phyloP scores from a whole-genome alignment of 2,113 vertebrate species.

The Oreochromis aureus region DNA sequence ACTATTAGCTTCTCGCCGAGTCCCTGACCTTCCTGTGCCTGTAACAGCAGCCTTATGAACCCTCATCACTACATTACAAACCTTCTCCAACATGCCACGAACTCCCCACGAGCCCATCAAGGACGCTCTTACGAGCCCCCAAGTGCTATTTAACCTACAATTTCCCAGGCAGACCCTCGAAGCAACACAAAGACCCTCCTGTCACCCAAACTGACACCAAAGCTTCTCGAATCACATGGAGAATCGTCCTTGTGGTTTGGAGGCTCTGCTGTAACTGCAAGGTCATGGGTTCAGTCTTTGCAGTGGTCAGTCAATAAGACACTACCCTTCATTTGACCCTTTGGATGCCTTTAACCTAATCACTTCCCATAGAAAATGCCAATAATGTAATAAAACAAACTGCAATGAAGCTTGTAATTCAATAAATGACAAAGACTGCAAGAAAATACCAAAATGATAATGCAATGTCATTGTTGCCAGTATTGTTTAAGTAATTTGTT shows the following conservation, averaged over 20 bases:
- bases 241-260: conserved; percentile 1
- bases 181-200: conserved; percentile 38
- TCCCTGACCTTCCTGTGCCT: conserved; percentile 39
- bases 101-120: conserved; percentile 56
- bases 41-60: conserved; percentile 49
- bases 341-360: background rate
- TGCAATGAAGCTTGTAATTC: conserved; percentile 5
- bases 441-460: background rate
- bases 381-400: conserved; percentile 10
- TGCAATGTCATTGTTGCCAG: background rate
- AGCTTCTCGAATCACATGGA: background rate
- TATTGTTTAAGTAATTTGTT: background rate
- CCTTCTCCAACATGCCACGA: conserved; percentile 11
- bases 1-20: background rate
- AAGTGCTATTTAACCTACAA: conserved; percentile 22
- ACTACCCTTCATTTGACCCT: conserved; percentile 9
- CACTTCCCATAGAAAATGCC: background rate
- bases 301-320: conserved; percentile 10
- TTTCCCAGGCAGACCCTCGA: conserved; percentile 41
- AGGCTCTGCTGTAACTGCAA: background rate
- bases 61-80: conserved; percentile 30
- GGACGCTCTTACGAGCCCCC: conserved; percentile 41
- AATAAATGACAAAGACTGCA: conserved; percentile 5
- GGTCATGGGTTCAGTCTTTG: conserved; percentile 14
- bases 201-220: conserved; percentile 39